A percentile compares a stretch with the other conserved stretches of the same genome.
Evolutionary conservation across 2,888 invertebrate genomes (phyloP).

Genomic region (Phalera bucephala): DNA sequence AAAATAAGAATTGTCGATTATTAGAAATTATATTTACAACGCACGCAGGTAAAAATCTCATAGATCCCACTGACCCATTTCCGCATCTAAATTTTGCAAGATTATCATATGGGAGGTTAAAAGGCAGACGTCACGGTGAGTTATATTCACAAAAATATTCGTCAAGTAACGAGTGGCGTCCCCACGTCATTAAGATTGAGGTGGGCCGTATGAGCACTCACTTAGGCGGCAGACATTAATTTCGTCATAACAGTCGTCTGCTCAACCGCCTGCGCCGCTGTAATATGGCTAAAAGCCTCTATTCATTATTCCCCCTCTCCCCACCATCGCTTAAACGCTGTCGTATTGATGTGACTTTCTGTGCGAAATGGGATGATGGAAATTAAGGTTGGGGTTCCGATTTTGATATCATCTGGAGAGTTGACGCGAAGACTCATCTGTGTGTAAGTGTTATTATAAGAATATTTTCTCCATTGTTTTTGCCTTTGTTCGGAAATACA

Average conservation of each 20-base stretch:
- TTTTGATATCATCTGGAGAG: slow-evolving; percentile 25
- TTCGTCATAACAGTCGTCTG: slow-evolving; percentile 61
- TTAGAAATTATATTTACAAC: too few relatives aligned
- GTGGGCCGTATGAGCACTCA: slow-evolving; percentile 59
- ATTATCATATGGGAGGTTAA: slow-evolving; percentile 15
- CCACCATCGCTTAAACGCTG: slow-evolving; percentile 38
- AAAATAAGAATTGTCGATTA: too few relatives aligned
- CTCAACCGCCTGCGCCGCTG: slow-evolving; percentile 51
- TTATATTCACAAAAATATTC: slow-evolving; percentile 22
- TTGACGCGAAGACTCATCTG: neutral
- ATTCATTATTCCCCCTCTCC: slow-evolving; percentile 52
- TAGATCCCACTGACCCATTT: too few relatives aligned
- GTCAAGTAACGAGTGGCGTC: slow-evolving; percentile 16
- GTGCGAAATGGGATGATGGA: slow-evolving; percentile 34
- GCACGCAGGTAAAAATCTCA: too few relatives aligned
- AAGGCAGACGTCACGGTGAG: slow-evolving; percentile 9
- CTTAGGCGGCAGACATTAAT: slow-evolving; percentile 62
- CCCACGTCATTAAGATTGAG: slow-evolving; percentile 45
- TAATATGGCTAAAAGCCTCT: slow-evolving; percentile 70
- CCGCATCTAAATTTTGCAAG: slow-evolving; percentile 8
- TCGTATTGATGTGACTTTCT: slow-evolving; percentile 46
- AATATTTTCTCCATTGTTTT: too few relatives aligned
- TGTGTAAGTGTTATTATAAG: neutral
- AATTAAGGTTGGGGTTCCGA: slow-evolving; percentile 29
- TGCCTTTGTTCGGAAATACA: too few relatives aligned